Base-by-base conservation (phyloP, 2,113 vertebrate genomes). In the Thunnus thynnus region DNA sequence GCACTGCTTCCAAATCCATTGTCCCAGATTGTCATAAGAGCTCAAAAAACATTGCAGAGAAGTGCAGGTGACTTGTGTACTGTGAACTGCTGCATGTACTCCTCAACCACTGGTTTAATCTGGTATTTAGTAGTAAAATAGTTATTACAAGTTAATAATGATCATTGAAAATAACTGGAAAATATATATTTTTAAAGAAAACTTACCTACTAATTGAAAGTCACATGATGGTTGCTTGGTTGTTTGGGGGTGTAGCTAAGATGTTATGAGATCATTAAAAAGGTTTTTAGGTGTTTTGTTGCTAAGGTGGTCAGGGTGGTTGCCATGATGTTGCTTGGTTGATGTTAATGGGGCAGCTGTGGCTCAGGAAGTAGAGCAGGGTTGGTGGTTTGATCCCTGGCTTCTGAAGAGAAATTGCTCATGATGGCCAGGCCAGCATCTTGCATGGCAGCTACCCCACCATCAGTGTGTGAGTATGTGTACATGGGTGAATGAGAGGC, bases 1-100 rank as follows among this genome's bases (percentile, higher is more conserved):
- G 74, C 80, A 60, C 54, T 20, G 52, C 44, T 69, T 80, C 82
- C 50, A 52, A 88, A 85, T 68, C 55, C 63, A 61, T 61, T 51
- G 48, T 52, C 57, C 66, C 16, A 2, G 17, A 55, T 61, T 55
- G 72, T 64, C 61, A 20, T n/a, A 72, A 27, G 3, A 52, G 25
- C 82, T 65, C 25, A 75, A 16, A 18, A 67, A 76, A 41, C 71
- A 78, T 12, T 67, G 63, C 12, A 32, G 36, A 55, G 30, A 56
- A 63, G 70, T 22, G 18, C 50, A 74, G 20, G 27, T 10, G 36
- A 76, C 44, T 61, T 48, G 11, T 36, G 18, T 48, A 14, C 22
- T 56, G 9, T 22, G 70, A 64, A 30, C 4, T 16, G 30, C 48
- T 47, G 52, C 41, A 17, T 17, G 3, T 32, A n/a, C n/a, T 54